Conservation (phyloP, 1,140 invertebrate genomes). For the Asobara japonica region DNA sequence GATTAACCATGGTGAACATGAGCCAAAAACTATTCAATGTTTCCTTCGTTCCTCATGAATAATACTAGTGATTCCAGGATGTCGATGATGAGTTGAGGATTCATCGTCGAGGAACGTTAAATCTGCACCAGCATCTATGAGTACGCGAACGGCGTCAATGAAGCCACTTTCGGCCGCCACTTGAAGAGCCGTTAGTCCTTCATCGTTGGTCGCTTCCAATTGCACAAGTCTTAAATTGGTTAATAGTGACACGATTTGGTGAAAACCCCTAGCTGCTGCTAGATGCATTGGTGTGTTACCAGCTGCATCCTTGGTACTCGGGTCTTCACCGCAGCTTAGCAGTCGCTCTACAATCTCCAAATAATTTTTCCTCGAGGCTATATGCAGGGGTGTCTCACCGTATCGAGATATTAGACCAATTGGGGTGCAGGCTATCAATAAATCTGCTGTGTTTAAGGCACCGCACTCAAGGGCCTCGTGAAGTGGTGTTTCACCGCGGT, state of each 20-base stretch:
- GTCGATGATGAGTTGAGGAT: constrained; percentile 45
- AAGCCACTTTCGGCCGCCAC: constrained; percentile 64
- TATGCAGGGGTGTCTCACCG: constrained; percentile 60
- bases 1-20: no score
- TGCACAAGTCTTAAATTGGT: constrained; percentile 49
- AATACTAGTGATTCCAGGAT: constrained; percentile 50
- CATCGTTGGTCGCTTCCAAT: constrained; percentile 56
- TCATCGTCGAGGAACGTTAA: constrained; percentile 41
- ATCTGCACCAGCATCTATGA: constrained; percentile 54
- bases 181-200: constrained; percentile 59
- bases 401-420: constrained; percentile 54
- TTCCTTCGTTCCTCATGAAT: constrained; percentile 52
- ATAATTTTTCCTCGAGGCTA: constrained; percentile 62
- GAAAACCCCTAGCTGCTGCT: constrained; percentile 60
- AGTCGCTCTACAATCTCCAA: constrained; percentile 51
- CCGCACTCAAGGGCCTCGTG: constrained; percentile 68
- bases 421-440: constrained; percentile 54
- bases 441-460: constrained; percentile 50
- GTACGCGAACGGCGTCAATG: constrained; percentile 50
- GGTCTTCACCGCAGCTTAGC: constrained; percentile 54
- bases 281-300: constrained; percentile 62
- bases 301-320: constrained; percentile 57
- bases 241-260: constrained; percentile 53
- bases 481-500: constrained; percentile 63
- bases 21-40: no score